Percentiles rank a stretch among this genome's conserved stretches.
These are phyloP conservation scores for Diploscapter pachys DNA, from an alignment of 1,140 invertebrate species.

Conservation along the genomic window DNA sequence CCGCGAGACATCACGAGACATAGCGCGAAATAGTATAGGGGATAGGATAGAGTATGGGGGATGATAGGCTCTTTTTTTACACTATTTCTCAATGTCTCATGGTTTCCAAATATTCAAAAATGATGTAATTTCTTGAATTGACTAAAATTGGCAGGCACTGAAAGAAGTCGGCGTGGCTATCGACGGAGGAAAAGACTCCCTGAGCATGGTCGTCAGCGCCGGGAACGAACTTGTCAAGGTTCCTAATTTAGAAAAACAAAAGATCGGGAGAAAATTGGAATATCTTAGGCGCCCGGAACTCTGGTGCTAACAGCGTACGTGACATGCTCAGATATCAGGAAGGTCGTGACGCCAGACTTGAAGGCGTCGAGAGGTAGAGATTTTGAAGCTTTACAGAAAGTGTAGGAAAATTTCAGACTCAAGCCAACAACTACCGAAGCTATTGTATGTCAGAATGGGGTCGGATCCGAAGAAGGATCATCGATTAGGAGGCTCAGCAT, in stretches of 20 bases:
- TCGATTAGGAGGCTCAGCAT: slow-evolving; percentile 81
- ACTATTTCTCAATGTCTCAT: too few relatives aligned
- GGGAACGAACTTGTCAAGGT: slow-evolving; percentile 70
- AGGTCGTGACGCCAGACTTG: slow-evolving; percentile 79
- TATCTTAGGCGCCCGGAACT: slow-evolving; percentile 72
- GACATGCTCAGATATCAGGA: slow-evolving; percentile 79
- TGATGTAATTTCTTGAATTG: too few relatives aligned
- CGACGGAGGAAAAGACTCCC: slow-evolving; percentile 94
- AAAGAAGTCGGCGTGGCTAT: slow-evolving; percentile 80
- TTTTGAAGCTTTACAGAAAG: too few relatives aligned
- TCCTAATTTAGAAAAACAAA: background rate
- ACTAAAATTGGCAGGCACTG: slow-evolving; percentile 67
- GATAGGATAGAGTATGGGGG: too few relatives aligned
- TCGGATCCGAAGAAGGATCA: slow-evolving; percentile 63
- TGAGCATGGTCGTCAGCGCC: slow-evolving; percentile 87
- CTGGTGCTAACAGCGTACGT: slow-evolving; percentile 91
- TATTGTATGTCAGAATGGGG: slow-evolving; percentile 35
- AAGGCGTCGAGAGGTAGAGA: slow-evolving; percentile 61
- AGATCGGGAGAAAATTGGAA: background rate
- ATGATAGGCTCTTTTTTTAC: too few relatives aligned
- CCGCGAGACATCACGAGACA: too few relatives aligned
- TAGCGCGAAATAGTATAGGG: too few relatives aligned
- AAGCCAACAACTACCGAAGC: too few relatives aligned
- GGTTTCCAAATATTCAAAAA: too few relatives aligned
- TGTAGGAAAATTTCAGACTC: too few relatives aligned